Percentiles rank a stretch among this genome's conserved stretches.
Conservation (phyloP, 1,140 invertebrate genomes). For the Drosophila navojoa region DNA sequence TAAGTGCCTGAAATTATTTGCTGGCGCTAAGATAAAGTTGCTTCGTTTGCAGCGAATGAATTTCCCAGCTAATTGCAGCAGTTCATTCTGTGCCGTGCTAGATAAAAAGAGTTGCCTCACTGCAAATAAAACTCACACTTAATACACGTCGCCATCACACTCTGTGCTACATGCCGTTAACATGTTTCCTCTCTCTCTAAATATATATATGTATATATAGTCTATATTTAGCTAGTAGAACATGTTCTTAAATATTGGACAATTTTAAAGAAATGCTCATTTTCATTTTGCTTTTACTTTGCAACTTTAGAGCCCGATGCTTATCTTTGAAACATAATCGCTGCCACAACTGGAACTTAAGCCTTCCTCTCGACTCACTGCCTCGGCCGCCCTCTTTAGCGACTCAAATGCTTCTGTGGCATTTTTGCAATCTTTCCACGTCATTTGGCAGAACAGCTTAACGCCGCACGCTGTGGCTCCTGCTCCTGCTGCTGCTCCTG, state of each 20-base stretch:
- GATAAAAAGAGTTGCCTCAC: conserved; percentile 22
- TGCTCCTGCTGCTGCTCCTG: neutral
- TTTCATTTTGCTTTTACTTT: neutral
- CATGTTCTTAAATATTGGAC: conserved; percentile 1
- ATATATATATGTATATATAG: no score
- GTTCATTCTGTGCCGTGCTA: conserved; percentile 35
- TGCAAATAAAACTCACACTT: conserved; percentile 18
- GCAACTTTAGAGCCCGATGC: neutral
- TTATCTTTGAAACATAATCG: conserved; percentile 17
- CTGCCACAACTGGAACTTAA: neutral
- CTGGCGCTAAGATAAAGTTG: conserved; percentile 52
- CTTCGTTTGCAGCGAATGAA: conserved; percentile 41
- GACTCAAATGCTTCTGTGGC: conserved; percentile 36
- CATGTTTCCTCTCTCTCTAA: no score
- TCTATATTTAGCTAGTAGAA: no score
- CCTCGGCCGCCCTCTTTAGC: neutral
- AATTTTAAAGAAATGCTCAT: neutral
- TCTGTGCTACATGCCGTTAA: neutral
- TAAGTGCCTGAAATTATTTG: conserved; percentile 42
- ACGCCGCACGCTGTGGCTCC: conserved; percentile 5
- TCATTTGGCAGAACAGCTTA: conserved; percentile 54
- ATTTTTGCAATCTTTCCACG: conserved; percentile 60
- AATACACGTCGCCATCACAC: neutral
- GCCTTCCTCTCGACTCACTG: neutral
- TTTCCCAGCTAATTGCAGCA: conserved; percentile 68